Percentiles rank a stretch among this genome's conserved stretches.
These are phyloP conservation scores for Drosophila seguyi DNA, from an alignment of 1,140 invertebrate genomes.

Conservation along the genomic window DNA sequence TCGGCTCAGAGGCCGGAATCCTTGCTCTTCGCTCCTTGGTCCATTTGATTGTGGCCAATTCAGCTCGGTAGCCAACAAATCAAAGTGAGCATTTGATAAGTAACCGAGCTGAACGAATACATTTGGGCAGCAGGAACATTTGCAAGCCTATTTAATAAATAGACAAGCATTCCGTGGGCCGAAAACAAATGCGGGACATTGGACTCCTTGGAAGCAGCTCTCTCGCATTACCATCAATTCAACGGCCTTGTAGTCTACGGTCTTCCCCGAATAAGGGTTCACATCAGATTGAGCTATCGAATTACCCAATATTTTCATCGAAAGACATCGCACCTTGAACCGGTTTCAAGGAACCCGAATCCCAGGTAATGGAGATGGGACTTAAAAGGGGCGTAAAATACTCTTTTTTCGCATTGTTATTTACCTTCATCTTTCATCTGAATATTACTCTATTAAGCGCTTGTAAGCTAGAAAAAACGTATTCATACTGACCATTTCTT, in stretches of 20 bases:
- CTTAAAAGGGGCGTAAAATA: neutral
- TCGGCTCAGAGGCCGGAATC: conserved; percentile 34
- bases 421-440: neutral
- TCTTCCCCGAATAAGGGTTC: conserved; percentile 10
- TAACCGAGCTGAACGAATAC: conserved; percentile 51
- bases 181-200: conserved; percentile 39
- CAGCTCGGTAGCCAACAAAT: conserved; percentile 65
- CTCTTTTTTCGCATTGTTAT: neutral
- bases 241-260: neutral
- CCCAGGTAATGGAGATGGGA: neutral
- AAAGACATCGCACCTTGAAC: conserved; percentile 21
- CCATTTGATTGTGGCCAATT: conserved; percentile 67
- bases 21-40: conserved; percentile 12
- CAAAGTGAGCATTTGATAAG: conserved; percentile 69
- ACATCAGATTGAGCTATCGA: conserved; percentile 26
- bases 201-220: conserved; percentile 12
- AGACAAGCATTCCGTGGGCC: conserved; percentile 50
- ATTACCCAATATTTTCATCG: conserved; percentile 28
- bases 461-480: too few relatives aligned
- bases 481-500: too few relatives aligned
- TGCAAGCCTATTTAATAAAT: conserved; percentile 82
- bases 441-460: neutral
- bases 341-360: neutral
- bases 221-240: conserved; percentile 22
- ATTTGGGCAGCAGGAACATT: conserved; percentile 51